Evolutionary conservation across 2,888 invertebrate genomes (phyloP).

Genomic region (Argynnis bischoffii): DNA sequence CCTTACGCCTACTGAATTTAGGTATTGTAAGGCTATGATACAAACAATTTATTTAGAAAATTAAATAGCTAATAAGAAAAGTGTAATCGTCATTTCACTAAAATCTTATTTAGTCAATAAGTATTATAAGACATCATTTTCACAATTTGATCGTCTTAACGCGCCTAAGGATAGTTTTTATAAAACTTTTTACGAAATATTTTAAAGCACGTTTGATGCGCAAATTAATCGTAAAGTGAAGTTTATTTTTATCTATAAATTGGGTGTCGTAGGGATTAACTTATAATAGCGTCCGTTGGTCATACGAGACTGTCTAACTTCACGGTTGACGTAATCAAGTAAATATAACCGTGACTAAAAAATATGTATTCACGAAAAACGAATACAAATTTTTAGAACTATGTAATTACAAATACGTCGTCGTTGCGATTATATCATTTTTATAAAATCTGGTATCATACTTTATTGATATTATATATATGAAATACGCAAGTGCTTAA

Average conservation of each 20-base stretch:
- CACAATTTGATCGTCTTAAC: too few species aligned
- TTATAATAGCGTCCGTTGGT: constrained; percentile 22
- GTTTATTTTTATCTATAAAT: not conserved
- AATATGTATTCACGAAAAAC: constrained; percentile 28
- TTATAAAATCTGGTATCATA: not conserved
- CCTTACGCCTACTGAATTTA: constrained; percentile 22
- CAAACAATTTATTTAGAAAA: too few species aligned
- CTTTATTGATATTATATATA: not conserved
- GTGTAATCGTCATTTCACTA: too few species aligned
- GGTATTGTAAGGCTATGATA: not conserved
- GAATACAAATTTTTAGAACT: not conserved
- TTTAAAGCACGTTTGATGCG: not conserved
- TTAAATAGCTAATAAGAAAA: too few species aligned
- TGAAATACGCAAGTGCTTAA: too few species aligned
- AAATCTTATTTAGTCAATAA: too few species aligned
- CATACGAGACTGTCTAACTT: constrained; percentile 22
- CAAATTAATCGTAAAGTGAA: not conserved
- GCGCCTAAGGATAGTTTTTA: too few species aligned
- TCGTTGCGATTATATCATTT: not conserved
- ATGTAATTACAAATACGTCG: not conserved
- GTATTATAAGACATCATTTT: too few species aligned
- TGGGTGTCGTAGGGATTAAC: constrained; percentile 1
- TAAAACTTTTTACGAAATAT: too few species aligned
- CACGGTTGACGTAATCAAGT: constrained; percentile 37
- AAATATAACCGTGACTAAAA: constrained; percentile 35